Conservation (phyloP, 2,113 vertebrate species). For the Scomber colias region DNA sequence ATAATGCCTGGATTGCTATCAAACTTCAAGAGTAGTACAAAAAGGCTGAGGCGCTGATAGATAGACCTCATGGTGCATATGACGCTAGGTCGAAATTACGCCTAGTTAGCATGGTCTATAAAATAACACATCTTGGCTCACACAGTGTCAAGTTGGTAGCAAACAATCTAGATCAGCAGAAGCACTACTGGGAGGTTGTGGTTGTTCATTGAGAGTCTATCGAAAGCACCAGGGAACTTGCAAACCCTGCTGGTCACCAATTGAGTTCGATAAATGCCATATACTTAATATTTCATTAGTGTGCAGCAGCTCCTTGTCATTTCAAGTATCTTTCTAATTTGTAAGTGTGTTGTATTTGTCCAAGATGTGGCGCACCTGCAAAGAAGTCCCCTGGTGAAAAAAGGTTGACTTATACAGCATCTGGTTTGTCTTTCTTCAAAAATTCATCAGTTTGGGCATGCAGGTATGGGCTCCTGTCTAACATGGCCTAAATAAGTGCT, state of each 20-base stretch:
- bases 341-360: background rate
- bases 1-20: too few species aligned
- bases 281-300: background rate
- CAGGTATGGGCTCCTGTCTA: constrained; percentile 12
- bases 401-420: background rate
- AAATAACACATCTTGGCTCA: too few species aligned
- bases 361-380: background rate
- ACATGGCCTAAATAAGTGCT: constrained; percentile 28
- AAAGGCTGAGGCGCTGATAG: too few species aligned
- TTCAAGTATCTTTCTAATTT: background rate
- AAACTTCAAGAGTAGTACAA: too few species aligned
- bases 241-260: background rate
- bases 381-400: background rate
- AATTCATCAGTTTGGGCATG: background rate
- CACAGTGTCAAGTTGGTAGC: too few species aligned
- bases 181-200: too few species aligned
- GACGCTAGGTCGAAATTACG: too few species aligned
- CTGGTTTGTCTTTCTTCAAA: background rate
- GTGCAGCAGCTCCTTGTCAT: background rate
- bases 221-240: too few species aligned
- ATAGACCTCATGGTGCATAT: too few species aligned
- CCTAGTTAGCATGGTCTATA: too few species aligned
- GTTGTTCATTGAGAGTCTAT: too few species aligned
- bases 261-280: constrained; percentile 10
- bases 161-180: too few species aligned